Base-by-base conservation (phyloP, 1,140 invertebrate genomes). In the Lepidurus arcticus region DNA sequence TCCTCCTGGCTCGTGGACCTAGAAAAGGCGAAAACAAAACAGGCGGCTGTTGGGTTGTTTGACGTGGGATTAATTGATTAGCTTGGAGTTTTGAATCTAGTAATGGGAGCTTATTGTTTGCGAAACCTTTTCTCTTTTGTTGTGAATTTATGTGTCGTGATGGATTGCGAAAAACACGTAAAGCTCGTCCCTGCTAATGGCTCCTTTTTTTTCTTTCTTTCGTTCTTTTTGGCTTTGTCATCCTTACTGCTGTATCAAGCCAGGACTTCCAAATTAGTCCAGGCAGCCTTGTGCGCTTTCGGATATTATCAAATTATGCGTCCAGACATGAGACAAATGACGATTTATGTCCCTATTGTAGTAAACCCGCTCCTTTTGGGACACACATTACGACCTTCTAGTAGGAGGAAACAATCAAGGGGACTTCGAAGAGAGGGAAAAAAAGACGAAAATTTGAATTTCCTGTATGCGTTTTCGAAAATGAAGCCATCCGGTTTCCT, bases 1-100 rank as follows among this genome's bases (percentile, higher is more conserved):
- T 44, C 42, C 74, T 73, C 47, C 78, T 47, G 21, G 73, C 45
- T 43, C 75, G 76, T 10, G 79, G 79, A 80, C 78, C 78, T 80
- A 76, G 44, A 78, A 45, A 13, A 78, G 16, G 21, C 53, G 21
- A 65, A 65, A 13, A 65, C 34, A 65, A 21, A 65, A 65, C 53
- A 65, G 10, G 16, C 10, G 16, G 53, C 21, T 21, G 53, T 65
- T 65, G 53, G 34, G 34, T 65, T 65, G 53, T 16, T 65, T 47
- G 10, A 11, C 16, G 45, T 47, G 10, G 10, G 10, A 47, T 47
- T 47, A n/a, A 13, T 65, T 65, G 34, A 34, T 34, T 34, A 34
- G 34, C 2, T 34, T 34, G 34, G 34, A 3, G 34, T 4, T 34
- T 34, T 2, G 2, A 34, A 34, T 34, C 34, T 34, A 34, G 34